phyloP scores from a whole-genome alignment of 2,888 invertebrate species.

The Lepidocyrtinus sp. region DNA sequence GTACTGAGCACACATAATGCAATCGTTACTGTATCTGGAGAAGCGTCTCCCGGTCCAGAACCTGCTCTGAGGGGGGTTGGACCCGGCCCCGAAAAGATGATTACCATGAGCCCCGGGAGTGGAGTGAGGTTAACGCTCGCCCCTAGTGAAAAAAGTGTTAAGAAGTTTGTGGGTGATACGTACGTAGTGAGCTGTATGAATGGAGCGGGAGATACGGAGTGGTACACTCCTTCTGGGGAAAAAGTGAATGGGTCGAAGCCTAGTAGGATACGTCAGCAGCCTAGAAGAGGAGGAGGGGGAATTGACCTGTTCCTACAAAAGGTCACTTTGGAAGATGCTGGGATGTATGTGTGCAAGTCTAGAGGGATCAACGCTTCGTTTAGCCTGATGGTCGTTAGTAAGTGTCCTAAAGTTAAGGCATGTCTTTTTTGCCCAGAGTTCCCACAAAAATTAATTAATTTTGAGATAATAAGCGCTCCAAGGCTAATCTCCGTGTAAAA shows the following conservation, averaged over 20 bases:
- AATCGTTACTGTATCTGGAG: slow-evolving; percentile 9
- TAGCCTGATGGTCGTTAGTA: slow-evolving; percentile 61
- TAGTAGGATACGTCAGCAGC: slow-evolving; percentile 61
- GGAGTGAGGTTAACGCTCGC: slow-evolving; percentile 50
- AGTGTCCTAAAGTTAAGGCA: no score
- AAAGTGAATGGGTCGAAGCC: slow-evolving; percentile 12
- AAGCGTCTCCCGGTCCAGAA: slow-evolving; percentile 24
- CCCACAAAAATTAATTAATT: no score
- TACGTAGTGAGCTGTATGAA: slow-evolving; percentile 61
- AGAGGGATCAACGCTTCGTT: slow-evolving; percentile 50
- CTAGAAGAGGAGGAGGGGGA: slow-evolving; percentile 60
- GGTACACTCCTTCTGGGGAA: slow-evolving; percentile 47
- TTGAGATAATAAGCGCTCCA: neutral
- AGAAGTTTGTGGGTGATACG: slow-evolving; percentile 62
- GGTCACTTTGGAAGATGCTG: slow-evolving; percentile 55
- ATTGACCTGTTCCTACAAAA: slow-evolving; percentile 60
- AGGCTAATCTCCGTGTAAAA: neutral
- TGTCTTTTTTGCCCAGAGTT: no score
- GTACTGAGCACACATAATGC: slow-evolving; percentile 45
- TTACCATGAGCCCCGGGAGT: slow-evolving; percentile 54
- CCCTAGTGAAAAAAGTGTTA: slow-evolving; percentile 58
- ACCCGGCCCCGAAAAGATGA: slow-evolving; percentile 44
- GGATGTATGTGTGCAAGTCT: slow-evolving; percentile 45
- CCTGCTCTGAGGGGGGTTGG: no score
- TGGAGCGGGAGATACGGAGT: slow-evolving; percentile 58